Base-by-base conservation (phyloP, 2,888 invertebrate genomes). In the Bugulina stolonifera region DNA sequence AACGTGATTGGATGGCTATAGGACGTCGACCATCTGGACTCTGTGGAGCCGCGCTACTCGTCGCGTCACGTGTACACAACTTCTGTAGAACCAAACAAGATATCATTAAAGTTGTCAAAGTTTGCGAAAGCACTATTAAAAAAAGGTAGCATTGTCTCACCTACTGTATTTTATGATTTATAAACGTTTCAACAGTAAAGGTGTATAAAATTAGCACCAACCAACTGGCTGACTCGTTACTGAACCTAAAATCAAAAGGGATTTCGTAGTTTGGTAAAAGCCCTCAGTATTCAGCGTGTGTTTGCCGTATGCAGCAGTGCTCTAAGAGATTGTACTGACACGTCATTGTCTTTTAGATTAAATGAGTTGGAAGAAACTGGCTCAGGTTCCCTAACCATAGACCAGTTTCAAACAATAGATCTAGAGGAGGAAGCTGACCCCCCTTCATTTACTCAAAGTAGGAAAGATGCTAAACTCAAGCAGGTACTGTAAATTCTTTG, bases 361-460 rank as follows among this genome's bases (percentile, higher is more conserved):
- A 88, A 91, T 35, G 99, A 99, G 86, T 99, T 99, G 84, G 94
- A 94, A 0, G 94, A 94, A 78, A 99, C 99, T 0, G 95, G 98
- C 0, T 94, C 96, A 18, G 94, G 96, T 80, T 90, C 91, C 10
- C 86, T 99, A 72, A 97, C 98, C 0, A 87, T 97, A 34, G 96
- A 98, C 78, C 97, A 99, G 86, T 99, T 99, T 82, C 92, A 95
- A 90, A 92, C 91, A 0, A 93, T 98, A 0, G 97, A 99, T 82
- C 86, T 99, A 77, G 96, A 97, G 82, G 93, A 94, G 78, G 95
- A 95, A 80, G 93, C 94, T 83, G 97, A 97, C 85, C 94, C 97
- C 10, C 97, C 97, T 0, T 92, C 94, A 0, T 98, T 94, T 82
- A 93, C 93, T 83, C 91, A 91, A 0, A 93, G 94, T 0, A 88